Evolutionary conservation across 2,113 vertebrate species (phyloP).

Genomic region (Leptodactylus fuscus): DNA sequence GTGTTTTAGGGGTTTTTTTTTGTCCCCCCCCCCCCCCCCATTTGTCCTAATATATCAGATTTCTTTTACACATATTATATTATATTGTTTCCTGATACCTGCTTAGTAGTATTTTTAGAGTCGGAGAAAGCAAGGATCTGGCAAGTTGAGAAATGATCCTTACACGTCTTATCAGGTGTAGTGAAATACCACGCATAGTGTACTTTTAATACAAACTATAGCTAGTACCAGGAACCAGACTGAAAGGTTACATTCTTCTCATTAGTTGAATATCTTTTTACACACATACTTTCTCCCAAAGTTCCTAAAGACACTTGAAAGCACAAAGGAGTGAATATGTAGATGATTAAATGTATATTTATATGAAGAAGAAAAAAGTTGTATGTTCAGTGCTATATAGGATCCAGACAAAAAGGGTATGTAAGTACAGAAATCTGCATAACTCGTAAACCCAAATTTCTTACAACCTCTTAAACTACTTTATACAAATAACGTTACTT

Average conservation of each 20-base stretch:
- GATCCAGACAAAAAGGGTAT: neutral
- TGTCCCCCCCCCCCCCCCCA: too few species aligned
- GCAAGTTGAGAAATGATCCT: neutral
- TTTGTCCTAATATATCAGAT: neutral
- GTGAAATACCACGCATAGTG: constrained; percentile 45
- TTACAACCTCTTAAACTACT: neutral
- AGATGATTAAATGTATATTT: neutral
- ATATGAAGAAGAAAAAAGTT: neutral
- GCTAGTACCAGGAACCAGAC: constrained; percentile 50
- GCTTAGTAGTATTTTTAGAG: neutral
- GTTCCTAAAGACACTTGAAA: neutral
- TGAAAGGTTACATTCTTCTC: constrained; percentile 53
- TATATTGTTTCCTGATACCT: neutral
- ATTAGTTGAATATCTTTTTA: constrained; percentile 40
- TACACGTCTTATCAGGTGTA: constrained; percentile 39
- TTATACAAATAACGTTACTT: too few species aligned
- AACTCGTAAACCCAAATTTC: neutral
- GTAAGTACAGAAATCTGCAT: neutral
- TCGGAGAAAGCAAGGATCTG: neutral
- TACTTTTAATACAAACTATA: constrained; percentile 35
- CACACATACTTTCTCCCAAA: neutral
- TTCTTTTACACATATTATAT: neutral
- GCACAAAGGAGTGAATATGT: neutral
- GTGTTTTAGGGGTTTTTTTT: neutral
- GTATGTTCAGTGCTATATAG: neutral